Base-by-base conservation (phyloP, 2,113 vertebrate genomes). In the Girardinichthys multiradiatus region DNA sequence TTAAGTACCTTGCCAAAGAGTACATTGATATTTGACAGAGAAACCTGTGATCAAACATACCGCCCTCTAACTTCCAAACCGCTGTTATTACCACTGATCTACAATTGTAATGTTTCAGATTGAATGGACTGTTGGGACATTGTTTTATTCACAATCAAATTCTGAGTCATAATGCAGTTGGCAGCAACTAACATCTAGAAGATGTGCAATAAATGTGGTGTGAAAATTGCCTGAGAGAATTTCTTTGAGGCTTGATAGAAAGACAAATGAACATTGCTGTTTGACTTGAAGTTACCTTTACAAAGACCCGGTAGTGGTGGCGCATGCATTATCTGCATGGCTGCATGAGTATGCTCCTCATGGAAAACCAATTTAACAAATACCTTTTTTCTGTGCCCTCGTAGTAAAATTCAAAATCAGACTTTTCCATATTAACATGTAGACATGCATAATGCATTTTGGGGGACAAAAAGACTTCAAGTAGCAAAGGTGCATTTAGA, bases 161-260 rank as follows among this genome's bases (percentile, higher is more conserved):
- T 14, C 28, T 35, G 33, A 37, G 14, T 19, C n/a, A 28, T 13
- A 27, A 57, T 42, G 26, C 35, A n/a, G 28, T 19, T 57, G 27
- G 11, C 27, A 39, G 11, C 67, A 28, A n/a, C 31, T 59, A 21
- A 69, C 15, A 39, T 59, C 57, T 21, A 11, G 26, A 60, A 27
- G 9, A 61, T 60, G 17, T 60, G 17, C 17, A 37, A 17, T 8
- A 4, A 13, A 14, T 30, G 37, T 8, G 6, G 57, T 60, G 19
- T 70, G 54, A 58, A 59, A 70, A 60, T 61, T 42, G 21, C 37
- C 29, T 60, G 15, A 45, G 35, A 30, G 27, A 61, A 45, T 58
- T 45, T 58, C 19, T 45, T n/a, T 12, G 21, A 24, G 2, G 19
- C 27, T 28, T 45, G 33, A 28, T 39, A 39, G 14, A 39, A 39